phyloP scores from a whole-genome alignment of 2,113 vertebrate species.

The Nerophis ophidion region DNA sequence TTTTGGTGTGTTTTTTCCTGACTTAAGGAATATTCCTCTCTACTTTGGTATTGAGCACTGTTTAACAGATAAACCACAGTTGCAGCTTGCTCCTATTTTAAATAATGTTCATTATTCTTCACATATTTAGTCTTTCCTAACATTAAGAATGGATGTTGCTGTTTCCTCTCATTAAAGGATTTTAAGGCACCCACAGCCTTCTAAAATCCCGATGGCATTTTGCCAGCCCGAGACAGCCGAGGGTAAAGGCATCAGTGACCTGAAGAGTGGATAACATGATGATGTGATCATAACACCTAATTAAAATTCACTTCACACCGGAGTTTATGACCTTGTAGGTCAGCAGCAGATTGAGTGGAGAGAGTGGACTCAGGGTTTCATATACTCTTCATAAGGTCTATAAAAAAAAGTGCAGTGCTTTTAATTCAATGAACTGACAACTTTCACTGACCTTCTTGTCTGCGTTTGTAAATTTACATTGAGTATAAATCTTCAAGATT shows the following conservation, averaged over 20 bases:
- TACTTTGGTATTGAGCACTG: too few species aligned
- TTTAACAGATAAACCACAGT: too few species aligned
- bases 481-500: too few species aligned
- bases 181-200: constrained; percentile 6
- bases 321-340: constrained; percentile 30
- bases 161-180: constrained; percentile 13
- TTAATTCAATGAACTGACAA: neutral
- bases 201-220: constrained; percentile 26
- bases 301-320: constrained; percentile 30
- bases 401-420: too few species aligned
- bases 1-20: too few species aligned
- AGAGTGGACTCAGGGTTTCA: neutral
- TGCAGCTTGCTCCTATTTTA: too few species aligned
- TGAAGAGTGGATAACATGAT: constrained; percentile 33
- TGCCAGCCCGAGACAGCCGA: constrained; percentile 24
- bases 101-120: too few species aligned
- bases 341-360: constrained; percentile 2
- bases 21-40: too few species aligned
- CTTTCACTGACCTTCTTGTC: neutral
- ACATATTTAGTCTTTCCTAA: neutral
- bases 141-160: constrained; percentile 1
- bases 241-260: constrained; percentile 24
- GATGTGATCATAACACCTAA: constrained; percentile 28
- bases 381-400: neutral
- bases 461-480: too few species aligned